Percentiles rank a stretch among this genome's conserved stretches.
Conservation (phyloP, 2,113 vertebrate genomes). For the Heliornis fulica region DNA sequence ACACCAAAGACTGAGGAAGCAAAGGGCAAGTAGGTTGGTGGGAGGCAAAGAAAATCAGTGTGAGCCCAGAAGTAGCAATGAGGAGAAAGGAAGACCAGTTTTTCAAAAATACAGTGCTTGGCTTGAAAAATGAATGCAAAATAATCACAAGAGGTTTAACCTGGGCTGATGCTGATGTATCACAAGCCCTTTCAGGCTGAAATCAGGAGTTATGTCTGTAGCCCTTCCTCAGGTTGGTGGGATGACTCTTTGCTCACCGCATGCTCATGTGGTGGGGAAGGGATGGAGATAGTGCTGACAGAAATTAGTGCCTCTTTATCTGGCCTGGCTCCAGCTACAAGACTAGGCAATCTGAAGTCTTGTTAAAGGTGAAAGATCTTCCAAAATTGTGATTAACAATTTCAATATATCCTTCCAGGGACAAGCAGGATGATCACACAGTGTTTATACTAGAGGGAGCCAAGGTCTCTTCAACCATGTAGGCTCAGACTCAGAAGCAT, state of each 20-base stretch:
- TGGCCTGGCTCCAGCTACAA: neutral
- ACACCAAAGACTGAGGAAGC: neutral
- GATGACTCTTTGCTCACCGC: neutral
- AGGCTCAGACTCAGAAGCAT: neutral
- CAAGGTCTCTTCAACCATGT: neutral
- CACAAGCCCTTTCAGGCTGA: neutral
- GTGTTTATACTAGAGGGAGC: neutral
- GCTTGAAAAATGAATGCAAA: conserved; percentile 39
- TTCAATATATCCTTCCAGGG: neutral
- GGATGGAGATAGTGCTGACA: neutral
- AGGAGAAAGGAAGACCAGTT: neutral
- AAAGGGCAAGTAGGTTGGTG: neutral
- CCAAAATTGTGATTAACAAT: neutral
- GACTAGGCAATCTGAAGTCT: neutral
- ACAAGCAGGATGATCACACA: neutral
- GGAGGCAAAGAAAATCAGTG: neutral
- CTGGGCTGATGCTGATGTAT: neutral
- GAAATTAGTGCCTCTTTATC: neutral
- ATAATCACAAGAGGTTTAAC: neutral
- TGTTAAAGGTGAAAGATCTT: neutral
- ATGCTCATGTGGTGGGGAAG: neutral
- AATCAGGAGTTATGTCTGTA: neutral
- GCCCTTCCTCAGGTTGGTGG: neutral
- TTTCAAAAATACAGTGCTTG: neutral
- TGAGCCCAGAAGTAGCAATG: neutral